Percentiles rank a stretch among this genome's conserved stretches.
Conservation (phyloP, 1,140 invertebrate genomes). For the Scaptodrosophila lebanonensis region DNA sequence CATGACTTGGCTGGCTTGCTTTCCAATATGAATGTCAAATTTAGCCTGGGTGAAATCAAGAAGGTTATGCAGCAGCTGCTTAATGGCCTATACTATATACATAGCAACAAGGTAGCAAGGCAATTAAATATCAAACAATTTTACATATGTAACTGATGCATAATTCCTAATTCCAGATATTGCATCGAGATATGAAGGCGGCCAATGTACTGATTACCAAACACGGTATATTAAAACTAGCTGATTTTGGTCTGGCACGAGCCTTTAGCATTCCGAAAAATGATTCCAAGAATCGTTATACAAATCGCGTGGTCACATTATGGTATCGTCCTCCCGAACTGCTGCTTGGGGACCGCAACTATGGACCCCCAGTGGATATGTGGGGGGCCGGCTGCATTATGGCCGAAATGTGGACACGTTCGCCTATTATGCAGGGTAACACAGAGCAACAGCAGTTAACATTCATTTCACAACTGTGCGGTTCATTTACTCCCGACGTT, state of each 20-base stretch:
- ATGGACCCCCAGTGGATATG: slow-evolving; percentile 97
- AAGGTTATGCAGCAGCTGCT: slow-evolving; percentile 98
- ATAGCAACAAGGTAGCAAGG: slow-evolving; percentile 91
- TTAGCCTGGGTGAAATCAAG: slow-evolving; percentile 97
- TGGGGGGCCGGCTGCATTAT: slow-evolving; percentile 99
- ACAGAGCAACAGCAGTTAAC: slow-evolving; percentile 97
- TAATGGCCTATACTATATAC: slow-evolving; percentile 98
- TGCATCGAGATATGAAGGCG: slow-evolving; percentile 99
- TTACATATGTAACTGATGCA: too few relatives aligned
- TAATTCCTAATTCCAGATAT: slow-evolving; percentile 81
- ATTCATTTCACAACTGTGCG: slow-evolving; percentile 97
- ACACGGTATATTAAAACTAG: slow-evolving; percentile 94
- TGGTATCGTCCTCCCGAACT: slow-evolving; percentile 96
- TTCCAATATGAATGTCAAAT: slow-evolving; percentile 97
- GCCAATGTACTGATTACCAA: slow-evolving; percentile 99
- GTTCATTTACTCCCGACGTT: slow-evolving; percentile 94
- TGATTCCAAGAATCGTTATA: slow-evolving; percentile 92
- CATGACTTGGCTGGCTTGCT: slow-evolving; percentile 98
- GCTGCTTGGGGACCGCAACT: slow-evolving; percentile 92
- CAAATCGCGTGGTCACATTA: slow-evolving; percentile 97
- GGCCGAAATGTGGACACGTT: slow-evolving; percentile 99
- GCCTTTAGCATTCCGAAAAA: slow-evolving; percentile 94
- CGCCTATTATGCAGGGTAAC: slow-evolving; percentile 92
- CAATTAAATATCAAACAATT: background rate
- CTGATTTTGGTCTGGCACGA: slow-evolving; percentile 95